Percentiles rank a stretch among this genome's conserved stretches.
These are phyloP conservation scores for Deroptyus accipitrinus DNA, from an alignment of 2,113 vertebrate genomes.

Conservation along the genomic window DNA sequence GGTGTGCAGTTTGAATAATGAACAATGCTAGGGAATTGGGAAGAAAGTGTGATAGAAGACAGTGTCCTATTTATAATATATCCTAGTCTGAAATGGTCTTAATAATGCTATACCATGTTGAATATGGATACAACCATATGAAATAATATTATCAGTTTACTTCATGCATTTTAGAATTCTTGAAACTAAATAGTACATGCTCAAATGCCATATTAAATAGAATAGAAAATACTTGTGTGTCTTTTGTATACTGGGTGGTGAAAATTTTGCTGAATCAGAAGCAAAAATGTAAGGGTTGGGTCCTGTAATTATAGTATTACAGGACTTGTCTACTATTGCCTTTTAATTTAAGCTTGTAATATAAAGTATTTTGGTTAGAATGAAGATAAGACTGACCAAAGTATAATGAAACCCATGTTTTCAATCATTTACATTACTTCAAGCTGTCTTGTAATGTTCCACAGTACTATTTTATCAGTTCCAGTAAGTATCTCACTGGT, in stretches of 20 bases:
- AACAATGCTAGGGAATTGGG: background rate
- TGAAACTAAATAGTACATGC: background rate
- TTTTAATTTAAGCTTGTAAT: slow-evolving; percentile 13
- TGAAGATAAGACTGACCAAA: slow-evolving; percentile 2
- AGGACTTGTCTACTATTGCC: background rate
- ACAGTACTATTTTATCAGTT: background rate
- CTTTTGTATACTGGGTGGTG: background rate
- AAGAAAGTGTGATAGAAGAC: background rate
- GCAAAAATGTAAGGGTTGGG: slow-evolving; percentile 10
- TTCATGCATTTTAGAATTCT: background rate
- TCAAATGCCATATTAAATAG: background rate
- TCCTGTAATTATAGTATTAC: slow-evolving; percentile 38
- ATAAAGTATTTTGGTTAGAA: background rate
- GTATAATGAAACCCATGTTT: background rate
- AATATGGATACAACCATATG: background rate
- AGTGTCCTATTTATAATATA: background rate
- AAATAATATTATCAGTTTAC: background rate
- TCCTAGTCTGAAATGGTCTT: background rate
- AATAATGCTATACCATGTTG: background rate
- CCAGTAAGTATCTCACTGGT: background rate
- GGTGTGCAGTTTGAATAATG: background rate
- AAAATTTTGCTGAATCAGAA: slow-evolving; percentile 42
- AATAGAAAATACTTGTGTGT: background rate
- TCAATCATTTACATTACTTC: background rate
- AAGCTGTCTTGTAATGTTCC: background rate